Conservation (phyloP, 2,113 vertebrate species). For the Ardeotis arabs region DNA sequence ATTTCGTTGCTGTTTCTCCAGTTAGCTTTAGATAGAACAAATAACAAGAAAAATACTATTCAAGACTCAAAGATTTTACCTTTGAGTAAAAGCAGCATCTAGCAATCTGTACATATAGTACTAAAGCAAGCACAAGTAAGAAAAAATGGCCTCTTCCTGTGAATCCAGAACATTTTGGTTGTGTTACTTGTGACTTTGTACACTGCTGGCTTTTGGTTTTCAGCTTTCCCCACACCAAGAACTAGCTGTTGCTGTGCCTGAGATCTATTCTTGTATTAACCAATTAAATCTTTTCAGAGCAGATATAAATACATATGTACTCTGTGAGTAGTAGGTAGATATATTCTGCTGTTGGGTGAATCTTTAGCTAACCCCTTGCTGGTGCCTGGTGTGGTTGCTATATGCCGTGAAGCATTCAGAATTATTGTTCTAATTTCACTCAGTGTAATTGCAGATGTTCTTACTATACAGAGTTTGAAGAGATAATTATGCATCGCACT, state of each 20-base stretch:
- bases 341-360: background rate
- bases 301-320: background rate
- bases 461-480: background rate
- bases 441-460: background rate
- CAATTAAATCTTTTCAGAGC: background rate
- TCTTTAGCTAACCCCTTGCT: background rate
- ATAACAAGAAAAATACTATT: background rate
- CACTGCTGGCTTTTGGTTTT: background rate
- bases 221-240: background rate
- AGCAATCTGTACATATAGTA: background rate
- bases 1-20: background rate
- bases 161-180: background rate
- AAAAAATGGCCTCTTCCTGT: background rate
- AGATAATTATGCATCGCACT: background rate
- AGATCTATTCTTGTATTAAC: background rate
- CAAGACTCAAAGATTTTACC: background rate
- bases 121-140: background rate
- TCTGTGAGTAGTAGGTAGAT: background rate
- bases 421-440: conserved; percentile 18
- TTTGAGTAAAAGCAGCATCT: background rate
- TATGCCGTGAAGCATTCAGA: background rate
- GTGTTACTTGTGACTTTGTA: background rate
- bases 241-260: background rate
- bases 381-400: background rate
- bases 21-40: background rate